Percentiles rank a stretch among this genome's conserved stretches.
These are phyloP conservation scores for Megalops cyprinoides DNA, from an alignment of 2,797 vertebrate genomes.

Conservation along the genomic window DNA sequence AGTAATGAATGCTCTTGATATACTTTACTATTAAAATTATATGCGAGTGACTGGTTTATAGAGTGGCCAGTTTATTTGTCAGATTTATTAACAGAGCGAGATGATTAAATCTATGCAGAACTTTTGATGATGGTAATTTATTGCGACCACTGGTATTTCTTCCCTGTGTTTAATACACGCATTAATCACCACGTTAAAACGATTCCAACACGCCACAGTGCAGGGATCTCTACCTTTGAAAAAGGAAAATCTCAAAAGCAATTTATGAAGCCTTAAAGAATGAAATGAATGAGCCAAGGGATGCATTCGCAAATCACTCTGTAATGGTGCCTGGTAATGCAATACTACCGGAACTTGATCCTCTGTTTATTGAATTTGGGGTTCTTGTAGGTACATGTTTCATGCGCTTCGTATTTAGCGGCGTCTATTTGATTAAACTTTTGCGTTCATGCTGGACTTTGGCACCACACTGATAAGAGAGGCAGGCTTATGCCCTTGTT, in stretches of 20 bases:
- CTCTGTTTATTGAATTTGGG: conserved; percentile 62
- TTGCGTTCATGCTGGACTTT: conserved; percentile 53
- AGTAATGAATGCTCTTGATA: conserved; percentile 27
- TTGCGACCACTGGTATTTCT: conserved; percentile 55
- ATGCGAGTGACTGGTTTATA: conserved; percentile 24
- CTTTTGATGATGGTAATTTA: conserved; percentile 58
- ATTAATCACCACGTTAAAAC: conserved; percentile 67
- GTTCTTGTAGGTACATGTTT: conserved; percentile 65
- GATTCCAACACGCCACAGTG: conserved; percentile 48
- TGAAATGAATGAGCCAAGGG: conserved; percentile 67
- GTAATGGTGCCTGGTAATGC: conserved; percentile 65
- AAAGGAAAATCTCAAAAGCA: conserved; percentile 58
- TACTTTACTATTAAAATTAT: conserved; percentile 19
- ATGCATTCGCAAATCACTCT: conserved; percentile 69
- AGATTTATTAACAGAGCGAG: conserved; percentile 59
- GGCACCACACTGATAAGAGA: background rate
- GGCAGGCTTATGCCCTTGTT: background rate
- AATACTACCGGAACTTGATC: conserved; percentile 64
- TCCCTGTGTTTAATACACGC: conserved; percentile 56
- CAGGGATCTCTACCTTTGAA: conserved; percentile 41
- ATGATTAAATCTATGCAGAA: conserved; percentile 57
- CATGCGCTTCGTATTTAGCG: conserved; percentile 35
- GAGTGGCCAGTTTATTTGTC: conserved; percentile 45
- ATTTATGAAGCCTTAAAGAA: conserved; percentile 68
- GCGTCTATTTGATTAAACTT: conserved; percentile 53